A percentile compares a stretch with the other conserved stretches of the same genome.
Conservation (phyloP, 2,113 vertebrate genomes). For the Chionis minor region DNA sequence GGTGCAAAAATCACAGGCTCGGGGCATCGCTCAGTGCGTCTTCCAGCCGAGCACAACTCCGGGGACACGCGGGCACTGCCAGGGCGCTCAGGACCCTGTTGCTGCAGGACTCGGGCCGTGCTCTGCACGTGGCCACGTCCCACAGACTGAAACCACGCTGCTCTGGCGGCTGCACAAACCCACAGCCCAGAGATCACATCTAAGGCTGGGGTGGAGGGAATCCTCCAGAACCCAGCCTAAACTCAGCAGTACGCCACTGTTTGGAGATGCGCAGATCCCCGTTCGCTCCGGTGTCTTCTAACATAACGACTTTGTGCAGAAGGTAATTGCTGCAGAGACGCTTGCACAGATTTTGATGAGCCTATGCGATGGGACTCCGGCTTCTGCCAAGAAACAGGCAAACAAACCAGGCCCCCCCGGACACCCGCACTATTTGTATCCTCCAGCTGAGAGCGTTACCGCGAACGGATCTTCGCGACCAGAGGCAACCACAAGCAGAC, state of each 20-base stretch:
- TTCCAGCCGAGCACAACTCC: background rate
- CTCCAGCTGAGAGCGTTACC: constrained; percentile 6
- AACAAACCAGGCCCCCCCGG: background rate
- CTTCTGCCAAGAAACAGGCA: constrained; percentile 11
- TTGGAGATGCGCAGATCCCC: background rate
- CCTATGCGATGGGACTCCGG: background rate
- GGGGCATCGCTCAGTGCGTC: fast-evolving
- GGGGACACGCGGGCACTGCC: background rate
- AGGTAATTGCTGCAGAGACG: background rate
- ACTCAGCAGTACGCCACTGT: background rate
- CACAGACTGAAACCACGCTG: background rate
- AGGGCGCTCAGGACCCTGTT: fast-evolving
- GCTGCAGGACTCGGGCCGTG: background rate
- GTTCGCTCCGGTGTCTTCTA: background rate
- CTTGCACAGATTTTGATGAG: background rate
- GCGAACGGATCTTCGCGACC: background rate
- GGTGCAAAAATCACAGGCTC: background rate
- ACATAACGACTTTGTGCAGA: background rate
- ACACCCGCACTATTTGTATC: background rate
- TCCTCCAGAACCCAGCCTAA: background rate
- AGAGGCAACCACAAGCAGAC: constrained; percentile 33
- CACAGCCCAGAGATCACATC: background rate
- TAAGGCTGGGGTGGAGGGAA: background rate
- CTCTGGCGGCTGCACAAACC: background rate
- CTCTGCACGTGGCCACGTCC: background rate